phyloP scores from a whole-genome alignment of 1,140 invertebrate species.

The Zeugodacus cucurbitae region DNA sequence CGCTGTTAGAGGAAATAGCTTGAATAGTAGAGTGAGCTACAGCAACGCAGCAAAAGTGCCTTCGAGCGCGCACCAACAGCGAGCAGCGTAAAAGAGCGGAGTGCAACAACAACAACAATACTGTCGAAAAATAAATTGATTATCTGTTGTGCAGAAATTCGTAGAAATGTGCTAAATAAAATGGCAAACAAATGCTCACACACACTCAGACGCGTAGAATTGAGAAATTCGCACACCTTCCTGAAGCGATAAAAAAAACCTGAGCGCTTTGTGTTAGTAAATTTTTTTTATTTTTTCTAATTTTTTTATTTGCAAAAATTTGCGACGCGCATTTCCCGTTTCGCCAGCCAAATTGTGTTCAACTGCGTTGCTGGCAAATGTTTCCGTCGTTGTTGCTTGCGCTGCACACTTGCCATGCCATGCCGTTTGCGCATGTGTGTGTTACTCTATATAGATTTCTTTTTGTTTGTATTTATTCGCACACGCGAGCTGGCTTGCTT shows the following conservation, averaged over 20 bases:
- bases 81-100: background rate
- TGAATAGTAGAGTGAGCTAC: background rate
- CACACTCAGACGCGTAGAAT: background rate
- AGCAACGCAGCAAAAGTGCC: background rate
- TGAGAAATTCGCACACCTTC: constrained; percentile 25
- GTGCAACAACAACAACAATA: background rate
- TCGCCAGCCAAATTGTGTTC: constrained; percentile 24
- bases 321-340: constrained; percentile 17
- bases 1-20: background rate
- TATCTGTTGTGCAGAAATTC: constrained; percentile 24
- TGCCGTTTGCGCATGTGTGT: background rate
- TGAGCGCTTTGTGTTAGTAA: background rate
- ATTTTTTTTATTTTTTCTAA: background rate
- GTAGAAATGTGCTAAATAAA: constrained; percentile 23
- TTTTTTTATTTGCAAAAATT: constrained; percentile 22
- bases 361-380: background rate
- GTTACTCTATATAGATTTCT: background rate
- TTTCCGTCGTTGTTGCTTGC: background rate
- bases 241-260: background rate
- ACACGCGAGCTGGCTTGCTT: background rate
- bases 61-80: background rate
- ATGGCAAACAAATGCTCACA: background rate
- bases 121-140: constrained; percentile 8
- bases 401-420: background rate
- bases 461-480: background rate